Base-by-base conservation (phyloP, 2,113 vertebrate species). In the Psammodynastes pulverulentus region DNA sequence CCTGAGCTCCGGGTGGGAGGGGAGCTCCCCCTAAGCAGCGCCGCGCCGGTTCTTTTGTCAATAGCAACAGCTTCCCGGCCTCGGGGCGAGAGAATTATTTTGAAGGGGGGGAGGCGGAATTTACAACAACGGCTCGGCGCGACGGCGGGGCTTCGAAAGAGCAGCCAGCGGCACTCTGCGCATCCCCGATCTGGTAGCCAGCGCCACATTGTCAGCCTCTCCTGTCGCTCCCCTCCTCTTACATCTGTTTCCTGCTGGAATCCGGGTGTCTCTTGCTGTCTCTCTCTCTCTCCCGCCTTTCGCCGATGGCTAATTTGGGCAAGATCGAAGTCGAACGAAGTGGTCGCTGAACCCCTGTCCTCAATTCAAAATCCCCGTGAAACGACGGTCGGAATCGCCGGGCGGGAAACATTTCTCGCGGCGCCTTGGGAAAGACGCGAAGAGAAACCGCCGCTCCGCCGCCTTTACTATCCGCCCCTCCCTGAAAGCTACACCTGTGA, bases 301-400 rank as follows among this genome's bases (percentile, higher is more conserved):
- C 86, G 0, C n/a, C 17, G 24, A n/a, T 87, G 91, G 85, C 86
- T 72, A 24, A 34, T 89, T 93, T 86, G 84, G 97, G 94, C 93
- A 89, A 94, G 94, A 94, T 95, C 95, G 34, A 91, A 91, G 95
- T 90, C 92, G 96, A 96, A 34, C 86, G 96, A 94, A 34, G 97
- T 53, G 95, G 23, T 95, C 88, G 90, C 48, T 94, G 94, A 93
- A 94, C 79, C 95, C 95, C 93, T 56, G 95, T 91, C 95, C 87
- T 89, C 94, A 58, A 92, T 24, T 93, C 90, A 58, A 58, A 3
- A 58, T 58, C 9, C 24, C 24, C 89, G 2, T 87, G 85, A 15
- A 84, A 0, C 0, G 84, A 29, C 94, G 90, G 24, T 39, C 84
- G 45, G 34, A 23, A 7, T 51, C 49, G 29, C 91, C 54, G 53